Base-by-base conservation (phyloP, 1,140 invertebrate species). In the Heliothis subflexa region DNA sequence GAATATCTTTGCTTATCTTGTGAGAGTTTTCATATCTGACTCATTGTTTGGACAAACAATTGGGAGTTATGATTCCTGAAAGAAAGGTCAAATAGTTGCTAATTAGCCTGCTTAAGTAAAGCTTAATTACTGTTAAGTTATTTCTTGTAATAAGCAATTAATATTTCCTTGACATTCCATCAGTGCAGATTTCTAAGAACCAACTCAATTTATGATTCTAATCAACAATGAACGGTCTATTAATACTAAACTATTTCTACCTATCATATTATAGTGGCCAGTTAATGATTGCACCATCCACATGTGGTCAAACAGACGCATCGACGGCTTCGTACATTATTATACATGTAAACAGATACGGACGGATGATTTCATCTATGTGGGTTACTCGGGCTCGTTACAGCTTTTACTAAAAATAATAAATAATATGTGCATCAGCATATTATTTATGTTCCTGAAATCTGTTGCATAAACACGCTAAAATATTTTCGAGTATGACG, bases 321-420 rank as follows among this genome's bases (percentile, higher is more conserved):
- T n/a, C 18, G 33, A 47, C n/a, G 52, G 33, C 13, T 62, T 21
- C 49, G 25, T 18, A 61, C 16, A 64, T 59, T 61, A 54, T 33
- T 18, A 47, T 71, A n/a, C 25, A 61, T 75, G n/a, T 57, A 28
- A 70, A 50, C 11, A 50, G 25, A 28, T 12, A 49, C 40, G 49
- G 45, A 64, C 52, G 40, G 73, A 75, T 59, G 72, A 80, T 75
- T 75, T 50, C 78, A 68, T 80, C 52, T 14, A 80, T 80, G 62
- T 80, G 21, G 78, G 78, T 75, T 70, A 80, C 62, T n/a, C 28
- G 71, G 33, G 3, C 62, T 33, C 33, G 49, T 11, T 50, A 61
- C 16, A 73, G 66, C 49, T 54, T 66, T 73, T 76, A 75, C 45
- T 11, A 28, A 49, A 47, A 64, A 64, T 75, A 75, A 75, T 75